Conservation (phyloP, 2,797 vertebrate genomes). For the Pterois miles region DNA sequence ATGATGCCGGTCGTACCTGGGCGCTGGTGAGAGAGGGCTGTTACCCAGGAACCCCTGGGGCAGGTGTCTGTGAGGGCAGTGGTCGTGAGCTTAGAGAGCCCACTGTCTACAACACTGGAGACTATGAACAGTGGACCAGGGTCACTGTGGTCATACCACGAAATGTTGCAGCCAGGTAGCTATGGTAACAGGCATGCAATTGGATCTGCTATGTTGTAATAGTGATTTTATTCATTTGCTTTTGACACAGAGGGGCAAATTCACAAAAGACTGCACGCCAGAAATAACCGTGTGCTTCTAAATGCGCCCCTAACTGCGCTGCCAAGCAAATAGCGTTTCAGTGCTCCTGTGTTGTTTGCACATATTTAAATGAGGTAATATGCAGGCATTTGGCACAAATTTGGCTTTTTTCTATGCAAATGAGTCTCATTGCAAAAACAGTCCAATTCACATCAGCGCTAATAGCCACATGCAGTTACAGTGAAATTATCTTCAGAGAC, state of each 20-base stretch:
- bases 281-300: not conserved
- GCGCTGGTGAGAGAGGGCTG: slow-evolving; percentile 93
- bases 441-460: not conserved
- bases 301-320: no score
- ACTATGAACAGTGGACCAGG: slow-evolving; percentile 96
- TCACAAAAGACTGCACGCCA: no score
- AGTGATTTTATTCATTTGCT: not conserved
- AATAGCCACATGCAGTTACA: not conserved
- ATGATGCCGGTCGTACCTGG: slow-evolving; percentile 95
- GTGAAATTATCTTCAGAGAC: not conserved
- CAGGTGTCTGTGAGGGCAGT: slow-evolving; percentile 91
- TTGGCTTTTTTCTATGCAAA: not conserved
- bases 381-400: not conserved
- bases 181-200: slow-evolving; percentile 38
- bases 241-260: not conserved
- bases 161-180: slow-evolving; percentile 92
- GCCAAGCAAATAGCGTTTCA: not conserved
- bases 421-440: not conserved
- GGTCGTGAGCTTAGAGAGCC: slow-evolving; percentile 92
- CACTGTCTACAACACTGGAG: slow-evolving; percentile 90
- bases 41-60: slow-evolving; percentile 90
- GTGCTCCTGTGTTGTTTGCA: not conserved
- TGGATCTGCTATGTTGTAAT: not conserved
- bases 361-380: not conserved
- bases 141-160: slow-evolving; percentile 92